Evolutionary conservation across 1,140 invertebrate species (phyloP).

Genomic region (Brachionus paranguensis): DNA sequence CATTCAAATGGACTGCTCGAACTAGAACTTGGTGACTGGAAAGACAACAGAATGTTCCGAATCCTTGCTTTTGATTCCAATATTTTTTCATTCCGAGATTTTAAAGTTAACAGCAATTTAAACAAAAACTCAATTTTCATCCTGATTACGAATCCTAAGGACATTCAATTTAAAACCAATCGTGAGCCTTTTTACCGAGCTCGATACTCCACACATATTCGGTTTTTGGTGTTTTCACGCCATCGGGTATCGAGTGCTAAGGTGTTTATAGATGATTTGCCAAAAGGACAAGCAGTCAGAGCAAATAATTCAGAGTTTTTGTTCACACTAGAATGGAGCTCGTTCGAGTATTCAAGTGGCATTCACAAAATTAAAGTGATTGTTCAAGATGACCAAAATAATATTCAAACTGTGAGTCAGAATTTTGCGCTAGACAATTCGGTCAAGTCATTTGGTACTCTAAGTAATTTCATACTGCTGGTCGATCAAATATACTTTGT

Average conservation of each 20-base stretch:
- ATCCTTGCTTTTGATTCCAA: slow-evolving; percentile 79
- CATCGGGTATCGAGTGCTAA: slow-evolving; percentile 61
- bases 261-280: slow-evolving; percentile 61
- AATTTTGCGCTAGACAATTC: slow-evolving; percentile 72
- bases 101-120: slow-evolving; percentile 57
- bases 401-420: slow-evolving; percentile 61
- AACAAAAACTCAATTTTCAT: slow-evolving; percentile 70
- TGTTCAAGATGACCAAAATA: slow-evolving; percentile 60
- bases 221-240: slow-evolving; percentile 64
- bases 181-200: slow-evolving; percentile 69
- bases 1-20: slow-evolving; percentile 76
- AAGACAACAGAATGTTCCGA: slow-evolving; percentile 78
- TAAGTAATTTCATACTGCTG: slow-evolving; percentile 68
- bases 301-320: slow-evolving; percentile 57
- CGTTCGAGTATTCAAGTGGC: slow-evolving; percentile 62
- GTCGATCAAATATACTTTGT: slow-evolving; percentile 66
- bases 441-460: slow-evolving; percentile 62
- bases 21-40: slow-evolving; percentile 87
- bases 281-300: slow-evolving; percentile 61
- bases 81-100: slow-evolving; percentile 78
- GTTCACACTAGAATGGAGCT: slow-evolving; percentile 68
- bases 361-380: slow-evolving; percentile 62
- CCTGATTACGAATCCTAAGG: slow-evolving; percentile 80
- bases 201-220: slow-evolving; percentile 69
- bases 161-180: slow-evolving; percentile 68